Conservation (phyloP, 2,888 invertebrate genomes). For the Diabrotica balteata region DNA sequence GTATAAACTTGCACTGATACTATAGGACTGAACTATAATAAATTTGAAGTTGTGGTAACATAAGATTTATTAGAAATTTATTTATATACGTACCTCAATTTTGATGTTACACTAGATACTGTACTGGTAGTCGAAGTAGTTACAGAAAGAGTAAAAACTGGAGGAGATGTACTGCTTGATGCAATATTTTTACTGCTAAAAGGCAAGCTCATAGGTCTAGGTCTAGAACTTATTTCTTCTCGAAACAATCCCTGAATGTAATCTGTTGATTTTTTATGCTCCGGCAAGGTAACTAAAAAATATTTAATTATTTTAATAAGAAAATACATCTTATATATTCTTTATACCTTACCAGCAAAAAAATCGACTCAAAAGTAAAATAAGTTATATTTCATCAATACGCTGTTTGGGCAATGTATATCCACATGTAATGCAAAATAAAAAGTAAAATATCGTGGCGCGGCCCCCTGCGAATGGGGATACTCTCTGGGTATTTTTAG, state of each 20-base stretch:
- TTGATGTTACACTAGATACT: slow-evolving; percentile 27
- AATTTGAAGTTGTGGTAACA: no score
- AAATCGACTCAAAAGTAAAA: no score
- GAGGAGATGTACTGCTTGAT: slow-evolving; percentile 55
- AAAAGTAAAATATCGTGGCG: no score
- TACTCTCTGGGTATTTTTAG: no score
- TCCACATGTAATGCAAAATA: no score
- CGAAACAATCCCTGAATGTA: slow-evolving; percentile 74
- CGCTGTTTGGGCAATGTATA: no score
- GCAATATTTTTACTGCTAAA: slow-evolving; percentile 56
- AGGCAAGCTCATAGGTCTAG: slow-evolving; percentile 60
- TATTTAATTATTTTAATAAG: slow-evolving; percentile 64
- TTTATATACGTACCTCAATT: slow-evolving; percentile 45
- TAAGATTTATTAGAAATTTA: not conserved
- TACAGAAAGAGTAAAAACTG: slow-evolving; percentile 47
- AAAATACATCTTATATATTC: not conserved
- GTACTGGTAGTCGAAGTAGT: slow-evolving; percentile 36
- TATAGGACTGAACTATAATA: no score
- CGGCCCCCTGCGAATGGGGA: no score
- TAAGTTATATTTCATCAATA: no score
- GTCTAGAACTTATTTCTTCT: slow-evolving; percentile 64
- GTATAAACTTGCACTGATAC: no score
- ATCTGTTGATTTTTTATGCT: slow-evolving; percentile 73
- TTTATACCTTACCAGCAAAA: no score
- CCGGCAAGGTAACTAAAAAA: slow-evolving; percentile 67